Evolutionary conservation across 2,113 vertebrate genomes (phyloP), one percentile per base, ranked within the genome.

Genomic region (Microtus ochrogaster): DNA sequence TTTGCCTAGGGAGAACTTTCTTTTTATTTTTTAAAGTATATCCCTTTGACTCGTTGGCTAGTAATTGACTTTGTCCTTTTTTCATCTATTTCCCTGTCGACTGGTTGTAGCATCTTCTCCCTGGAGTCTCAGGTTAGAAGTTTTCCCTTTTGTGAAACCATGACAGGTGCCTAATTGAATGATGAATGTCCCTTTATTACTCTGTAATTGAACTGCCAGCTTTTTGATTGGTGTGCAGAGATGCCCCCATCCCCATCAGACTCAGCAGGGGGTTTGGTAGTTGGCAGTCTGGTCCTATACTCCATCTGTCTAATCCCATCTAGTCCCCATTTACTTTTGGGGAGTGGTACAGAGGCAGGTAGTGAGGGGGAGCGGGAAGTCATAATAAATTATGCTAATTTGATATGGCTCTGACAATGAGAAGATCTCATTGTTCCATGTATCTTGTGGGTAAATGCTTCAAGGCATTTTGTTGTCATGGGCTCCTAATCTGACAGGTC

Each of bases 81-180:
- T 98, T 97, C 97, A 98, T 99, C 98, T 98, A 98, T 98, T 98
- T 98, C 96, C 97, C 97, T 98, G 97, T 97, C 98, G 99, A 97
- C 98, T 98, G 96, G 97, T 98, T 98, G 98, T 97, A 99, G 98
- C 98, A 98, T 99, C 98, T 98, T 98, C 98, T 98, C 98, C 98
- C 98, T 90, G 65, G 98, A 98, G 98, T 99, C 98, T 98, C 98
- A 98, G 99, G 98, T 99, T 98, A 98, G 98, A 99, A 99, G 98
- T 99, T 98, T 99, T 99, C 98, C 98, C 99, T 98, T 99, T 99
- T 99, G 99, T 99, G 99, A 98, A 98, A 98, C 97, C 97, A 97
- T 99, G 99, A 99, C 99, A 99, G 99, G 99, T 99, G 99, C 99
- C 99, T 99, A 99, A 99, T 99, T 99, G 99, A 99, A 99, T 99